These are phyloP conservation scores for Chrysocyon brachyurus DNA, from an alignment of 2,797 vertebrate species.

Conservation along the genomic window DNA sequence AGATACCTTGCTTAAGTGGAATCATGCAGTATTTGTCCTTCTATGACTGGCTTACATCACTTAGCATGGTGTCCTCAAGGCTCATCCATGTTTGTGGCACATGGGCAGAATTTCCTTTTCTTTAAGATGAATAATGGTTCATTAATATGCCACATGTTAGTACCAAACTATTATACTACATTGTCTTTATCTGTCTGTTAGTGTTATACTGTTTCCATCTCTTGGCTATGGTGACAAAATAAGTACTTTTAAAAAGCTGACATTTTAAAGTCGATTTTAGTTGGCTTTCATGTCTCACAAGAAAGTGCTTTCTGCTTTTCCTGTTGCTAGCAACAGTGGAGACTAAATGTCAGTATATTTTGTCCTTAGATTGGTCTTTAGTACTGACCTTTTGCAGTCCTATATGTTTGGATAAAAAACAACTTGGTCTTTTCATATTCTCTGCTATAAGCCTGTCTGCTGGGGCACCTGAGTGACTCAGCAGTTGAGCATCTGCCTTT, in stretches of 20 bases:
- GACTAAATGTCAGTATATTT: neutral
- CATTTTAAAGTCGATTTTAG: neutral
- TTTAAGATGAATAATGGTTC: neutral
- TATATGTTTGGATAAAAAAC: conserved; percentile 1
- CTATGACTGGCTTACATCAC: neutral
- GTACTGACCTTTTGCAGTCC: neutral
- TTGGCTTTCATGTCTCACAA: neutral
- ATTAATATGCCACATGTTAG: neutral
- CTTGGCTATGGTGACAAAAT: conserved; percentile 4
- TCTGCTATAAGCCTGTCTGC: neutral
- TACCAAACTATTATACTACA: neutral
- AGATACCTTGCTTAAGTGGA: neutral
- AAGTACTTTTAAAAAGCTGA: neutral
- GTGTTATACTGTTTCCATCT: neutral
- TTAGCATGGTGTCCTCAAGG: neutral
- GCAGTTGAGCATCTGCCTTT: too few relatives aligned
- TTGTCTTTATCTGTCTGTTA: neutral
- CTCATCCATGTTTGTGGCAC: neutral
- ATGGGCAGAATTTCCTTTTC: neutral
- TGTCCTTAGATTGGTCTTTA: neutral
- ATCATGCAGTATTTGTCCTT: neutral
- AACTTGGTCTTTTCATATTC: neutral
- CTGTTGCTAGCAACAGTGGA: neutral
- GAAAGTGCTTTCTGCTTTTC: conserved; percentile 11
- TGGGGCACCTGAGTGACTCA: too few relatives aligned